Evolutionary conservation across 2,888 invertebrate genomes (phyloP), one percentile per base, ranked within the genome.

Genomic region (Endotricha flammealis): DNA sequence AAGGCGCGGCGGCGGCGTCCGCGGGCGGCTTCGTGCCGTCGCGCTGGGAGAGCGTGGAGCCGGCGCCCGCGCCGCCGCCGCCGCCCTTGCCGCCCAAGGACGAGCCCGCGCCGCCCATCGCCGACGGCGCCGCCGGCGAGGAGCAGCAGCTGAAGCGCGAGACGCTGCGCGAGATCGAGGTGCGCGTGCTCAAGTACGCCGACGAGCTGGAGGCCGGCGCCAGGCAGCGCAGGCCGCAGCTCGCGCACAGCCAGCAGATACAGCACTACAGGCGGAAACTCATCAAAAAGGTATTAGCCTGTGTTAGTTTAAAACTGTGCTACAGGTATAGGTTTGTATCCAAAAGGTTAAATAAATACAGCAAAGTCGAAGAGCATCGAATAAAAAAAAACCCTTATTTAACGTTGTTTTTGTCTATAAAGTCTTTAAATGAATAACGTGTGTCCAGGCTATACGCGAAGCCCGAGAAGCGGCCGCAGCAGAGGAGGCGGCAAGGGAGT

Each of bases 31-130:
- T 98, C 83, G 93, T 96, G 38, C 94, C 95, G 5, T 97, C 97
- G 1, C 95, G 96, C 72, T 99, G 98, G 98, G 98, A 99, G 88
- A 94, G 94, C 28, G 95, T 99, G 12, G 97, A 98, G 80, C 95
- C 96, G 11, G 42, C 46, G n/a, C 92, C 93, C 55, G 91, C 93
- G 13, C 28, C 44, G 27, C 33, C 91, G 34, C 30, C 46, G 42
- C 34, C 47, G 36, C 40, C 51, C 39, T 36, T 51, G 50, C 46
- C 42, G 91, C 92, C 30, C 23, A 32, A 28, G 29, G 31, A 14
- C 36, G 38, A 23, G 41, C 46, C 41, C 41, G 41, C 37, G 35
- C 76, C 94, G 94, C 31, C 33, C 36, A 12, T 92, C 93, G 56
- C 91, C 93, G 8, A 3, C 13, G 12, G 12, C 41, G 29, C 31